A percentile compares a stretch with the other conserved stretches of the same genome.
Conservation (phyloP, 1,140 invertebrate species). For the Dermatophagoides farinae region DNA sequence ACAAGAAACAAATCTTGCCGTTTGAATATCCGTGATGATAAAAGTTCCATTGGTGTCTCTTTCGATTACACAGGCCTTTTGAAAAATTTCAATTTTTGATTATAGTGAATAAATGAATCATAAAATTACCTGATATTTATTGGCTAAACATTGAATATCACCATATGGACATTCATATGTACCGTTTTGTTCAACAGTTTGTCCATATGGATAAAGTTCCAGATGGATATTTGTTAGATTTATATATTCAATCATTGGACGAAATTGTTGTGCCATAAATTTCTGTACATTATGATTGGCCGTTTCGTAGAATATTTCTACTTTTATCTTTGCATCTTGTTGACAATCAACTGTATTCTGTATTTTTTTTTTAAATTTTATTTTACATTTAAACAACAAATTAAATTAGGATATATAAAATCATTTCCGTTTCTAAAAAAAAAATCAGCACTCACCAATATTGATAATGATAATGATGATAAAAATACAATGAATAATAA, state of each 20-base stretch:
- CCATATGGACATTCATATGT: background rate
- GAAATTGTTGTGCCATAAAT: slow-evolving; percentile 12
- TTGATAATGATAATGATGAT: no score
- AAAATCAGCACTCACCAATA: no score
- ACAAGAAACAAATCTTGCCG: background rate
- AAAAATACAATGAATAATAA: no score
- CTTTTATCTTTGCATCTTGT: background rate
- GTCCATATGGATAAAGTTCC: slow-evolving; percentile 9
- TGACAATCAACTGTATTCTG: no score
- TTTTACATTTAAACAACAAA: no score
- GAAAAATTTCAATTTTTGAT: background rate
- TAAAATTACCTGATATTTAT: slow-evolving; percentile 8
- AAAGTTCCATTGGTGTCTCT: background rate
- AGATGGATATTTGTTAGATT: slow-evolving; percentile 4
- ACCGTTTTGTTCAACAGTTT: background rate
- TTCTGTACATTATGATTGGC: background rate
- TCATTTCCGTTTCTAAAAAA: no score
- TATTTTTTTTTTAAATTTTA: no score
- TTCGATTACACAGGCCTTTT: background rate
- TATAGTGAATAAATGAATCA: background rate
- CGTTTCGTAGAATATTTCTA: slow-evolving; percentile 9
- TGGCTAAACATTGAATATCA: slow-evolving; percentile 6
- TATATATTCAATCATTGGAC: background rate
- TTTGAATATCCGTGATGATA: background rate
- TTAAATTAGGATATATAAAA: no score